These are phyloP conservation scores for Danio aesculapii DNA, from an alignment of 2,797 vertebrate species.

Conservation along the genomic window DNA sequence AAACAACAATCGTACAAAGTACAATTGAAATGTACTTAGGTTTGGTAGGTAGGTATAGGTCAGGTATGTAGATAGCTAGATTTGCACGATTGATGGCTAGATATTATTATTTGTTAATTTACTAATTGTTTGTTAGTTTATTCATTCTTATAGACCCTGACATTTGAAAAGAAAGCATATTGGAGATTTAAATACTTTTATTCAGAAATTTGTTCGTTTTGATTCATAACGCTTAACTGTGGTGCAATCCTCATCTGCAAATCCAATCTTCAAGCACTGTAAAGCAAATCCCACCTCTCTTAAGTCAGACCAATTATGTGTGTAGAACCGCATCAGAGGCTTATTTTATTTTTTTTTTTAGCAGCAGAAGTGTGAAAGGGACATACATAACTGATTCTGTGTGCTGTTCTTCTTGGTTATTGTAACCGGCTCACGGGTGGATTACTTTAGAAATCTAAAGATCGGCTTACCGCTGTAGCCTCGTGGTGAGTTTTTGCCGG, in stretches of 20 bases:
- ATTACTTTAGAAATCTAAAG: constrained; percentile 49
- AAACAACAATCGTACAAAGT: no score
- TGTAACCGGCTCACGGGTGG: constrained; percentile 49
- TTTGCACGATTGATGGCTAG: no score
- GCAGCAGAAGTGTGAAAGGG: constrained; percentile 17
- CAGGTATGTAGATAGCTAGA: no score
- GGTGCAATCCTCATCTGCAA: constrained; percentile 1
- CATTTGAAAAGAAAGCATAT: no score
- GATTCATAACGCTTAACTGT: background rate
- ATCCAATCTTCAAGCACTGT: constrained; percentile 28
- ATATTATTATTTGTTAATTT: no score
- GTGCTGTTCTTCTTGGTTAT: constrained; percentile 25
- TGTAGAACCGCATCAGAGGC: constrained; percentile 27
- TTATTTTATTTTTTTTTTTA: constrained; percentile 36
- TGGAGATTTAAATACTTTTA: background rate
- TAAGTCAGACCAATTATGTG: constrained; percentile 20
- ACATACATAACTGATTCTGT: constrained; percentile 36
- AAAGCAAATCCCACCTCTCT: constrained; percentile 37
- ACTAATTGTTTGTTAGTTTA: no score
- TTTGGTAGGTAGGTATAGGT: no score
- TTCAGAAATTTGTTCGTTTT: constrained; percentile 10
- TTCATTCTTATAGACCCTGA: no score
- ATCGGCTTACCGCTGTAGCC: constrained; percentile 48
- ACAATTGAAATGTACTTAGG: no score
- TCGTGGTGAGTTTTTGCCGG: constrained; percentile 16